Evolutionary conservation across 1,140 invertebrate genomes (phyloP).

Genomic region (Temnothorax nylanderi): DNA sequence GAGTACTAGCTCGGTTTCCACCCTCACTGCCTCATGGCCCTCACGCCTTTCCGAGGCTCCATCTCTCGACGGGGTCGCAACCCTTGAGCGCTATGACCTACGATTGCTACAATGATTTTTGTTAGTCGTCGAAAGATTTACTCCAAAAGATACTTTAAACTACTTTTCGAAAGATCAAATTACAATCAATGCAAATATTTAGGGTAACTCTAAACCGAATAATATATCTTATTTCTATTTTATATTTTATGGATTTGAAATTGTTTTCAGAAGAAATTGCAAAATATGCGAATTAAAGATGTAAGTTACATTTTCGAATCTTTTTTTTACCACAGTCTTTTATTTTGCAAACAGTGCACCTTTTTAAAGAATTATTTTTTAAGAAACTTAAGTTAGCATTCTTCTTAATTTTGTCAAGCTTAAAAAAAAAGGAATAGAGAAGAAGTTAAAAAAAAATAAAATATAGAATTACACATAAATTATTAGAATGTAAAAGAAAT

Average conservation of each 20-base stretch:
- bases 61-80: constrained; percentile 66
- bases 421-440: neutral
- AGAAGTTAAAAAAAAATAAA: neutral
- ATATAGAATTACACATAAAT: neutral
- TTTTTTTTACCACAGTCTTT: neutral
- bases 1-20: constrained; percentile 68
- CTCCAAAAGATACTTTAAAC: neutral
- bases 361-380: neutral
- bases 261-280: neutral
- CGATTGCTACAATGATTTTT: constrained; percentile 35
- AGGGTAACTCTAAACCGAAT: neutral
- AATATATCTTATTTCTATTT: neutral
- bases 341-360: neutral
- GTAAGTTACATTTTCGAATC: neutral
- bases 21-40: constrained; percentile 39
- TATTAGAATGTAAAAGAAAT: neutral
- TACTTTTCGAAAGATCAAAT: neutral
- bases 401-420: neutral
- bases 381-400: neutral
- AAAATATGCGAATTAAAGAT: neutral
- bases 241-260: neutral
- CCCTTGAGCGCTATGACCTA: constrained; percentile 10
- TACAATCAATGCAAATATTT: neutral
- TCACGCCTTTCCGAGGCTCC: constrained; percentile 65
- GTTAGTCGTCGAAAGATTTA: neutral